Conservation (phyloP, 2,113 vertebrate genomes). For the Puffinus mauretanicus region DNA sequence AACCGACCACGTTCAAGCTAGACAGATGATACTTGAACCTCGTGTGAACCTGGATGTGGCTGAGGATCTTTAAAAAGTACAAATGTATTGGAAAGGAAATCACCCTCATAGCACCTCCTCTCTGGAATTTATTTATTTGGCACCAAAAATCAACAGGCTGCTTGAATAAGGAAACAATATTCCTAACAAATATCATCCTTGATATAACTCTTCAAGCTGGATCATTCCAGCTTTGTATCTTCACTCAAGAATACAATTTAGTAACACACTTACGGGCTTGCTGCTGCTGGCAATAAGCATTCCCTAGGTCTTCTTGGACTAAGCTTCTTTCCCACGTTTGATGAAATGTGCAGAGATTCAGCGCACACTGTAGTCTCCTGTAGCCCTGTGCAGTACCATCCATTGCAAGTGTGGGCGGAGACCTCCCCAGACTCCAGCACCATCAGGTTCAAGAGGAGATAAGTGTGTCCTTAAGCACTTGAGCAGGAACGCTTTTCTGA, state of each 20-base stretch:
- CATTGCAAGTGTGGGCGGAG: neutral
- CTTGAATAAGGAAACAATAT: neutral
- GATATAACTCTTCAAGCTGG: neutral
- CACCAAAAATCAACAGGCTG: neutral
- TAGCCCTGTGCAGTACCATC: neutral
- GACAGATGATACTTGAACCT: neutral
- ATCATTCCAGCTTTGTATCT: neutral
- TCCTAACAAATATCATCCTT: neutral
- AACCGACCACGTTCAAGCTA: neutral
- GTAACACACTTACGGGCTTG: neutral
- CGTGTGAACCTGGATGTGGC: neutral
- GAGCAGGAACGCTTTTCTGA: neutral
- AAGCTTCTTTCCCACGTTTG: neutral
- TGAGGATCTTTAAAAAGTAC: neutral
- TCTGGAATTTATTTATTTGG: neutral
- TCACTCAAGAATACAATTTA: neutral
- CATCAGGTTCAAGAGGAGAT: neutral
- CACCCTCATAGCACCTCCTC: neutral
- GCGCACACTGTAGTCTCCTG: fast-evolving
- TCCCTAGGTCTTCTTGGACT: neutral
- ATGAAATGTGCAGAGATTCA: fast-evolving
- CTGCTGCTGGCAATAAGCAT: neutral
- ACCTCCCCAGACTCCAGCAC: neutral
- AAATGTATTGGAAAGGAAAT: neutral
- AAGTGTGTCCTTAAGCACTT: neutral